Evolutionary conservation across 53 echinoderm and acorn worm genomes (phyloP).

Genomic region (Apostichopus leukothele): DNA sequence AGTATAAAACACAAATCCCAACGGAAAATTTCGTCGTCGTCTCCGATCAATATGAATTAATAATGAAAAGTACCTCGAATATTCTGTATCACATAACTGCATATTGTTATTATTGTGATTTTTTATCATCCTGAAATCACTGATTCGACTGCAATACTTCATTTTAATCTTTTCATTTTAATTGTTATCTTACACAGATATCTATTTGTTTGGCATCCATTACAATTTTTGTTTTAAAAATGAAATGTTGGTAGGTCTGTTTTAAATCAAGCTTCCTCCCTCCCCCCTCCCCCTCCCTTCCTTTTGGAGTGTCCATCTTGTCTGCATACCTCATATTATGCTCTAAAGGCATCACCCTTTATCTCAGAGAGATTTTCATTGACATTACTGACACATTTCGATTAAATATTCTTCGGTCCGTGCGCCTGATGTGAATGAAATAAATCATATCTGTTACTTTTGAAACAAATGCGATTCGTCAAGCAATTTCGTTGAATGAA

Average conservation of each 20-base stretch:
- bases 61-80: too few relatives aligned
- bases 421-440: background rate
- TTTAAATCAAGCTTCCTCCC: background rate
- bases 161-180: too few relatives aligned
- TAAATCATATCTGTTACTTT: conserved; percentile 3
- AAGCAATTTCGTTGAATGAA: background rate
- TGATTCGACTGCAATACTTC: too few relatives aligned
- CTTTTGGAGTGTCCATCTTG: background rate
- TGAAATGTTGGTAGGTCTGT: background rate
- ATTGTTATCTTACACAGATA: too few relatives aligned
- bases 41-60: too few relatives aligned
- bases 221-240: too few relatives aligned
- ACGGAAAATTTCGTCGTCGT: too few relatives aligned
- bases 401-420: conserved; percentile 1
- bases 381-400: conserved; percentile 1
- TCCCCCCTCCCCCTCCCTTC: background rate
- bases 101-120: too few relatives aligned
- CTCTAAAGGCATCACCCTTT: background rate
- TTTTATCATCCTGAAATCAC: too few relatives aligned
- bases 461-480: background rate
- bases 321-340: background rate
- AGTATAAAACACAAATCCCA: too few relatives aligned
- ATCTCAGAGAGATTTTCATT: background rate
- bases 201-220: too few relatives aligned
- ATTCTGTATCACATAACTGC: too few relatives aligned